A percentile compares a stretch with the other conserved stretches of the same genome.
These are phyloP conservation scores for Leptocoma aspasia DNA, from an alignment of 2,113 vertebrate genomes.

Conservation along the genomic window DNA sequence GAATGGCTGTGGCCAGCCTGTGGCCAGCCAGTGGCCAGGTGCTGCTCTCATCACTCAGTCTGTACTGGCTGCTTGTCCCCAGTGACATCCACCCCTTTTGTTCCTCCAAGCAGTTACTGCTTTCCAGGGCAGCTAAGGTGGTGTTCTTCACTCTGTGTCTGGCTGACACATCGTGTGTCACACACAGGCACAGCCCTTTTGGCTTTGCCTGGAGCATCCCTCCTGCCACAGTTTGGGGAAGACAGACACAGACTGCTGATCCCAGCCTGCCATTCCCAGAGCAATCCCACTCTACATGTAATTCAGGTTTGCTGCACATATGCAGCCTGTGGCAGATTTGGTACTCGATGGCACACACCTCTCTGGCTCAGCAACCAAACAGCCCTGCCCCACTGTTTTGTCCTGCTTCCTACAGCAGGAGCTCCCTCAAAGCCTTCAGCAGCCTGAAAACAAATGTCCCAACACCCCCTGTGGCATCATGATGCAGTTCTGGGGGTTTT, in stretches of 20 bases:
- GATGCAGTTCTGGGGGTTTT: neutral
- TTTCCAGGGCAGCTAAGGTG: neutral
- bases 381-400: neutral
- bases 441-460: neutral
- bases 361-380: neutral
- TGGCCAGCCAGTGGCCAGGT: neutral
- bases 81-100: neutral
- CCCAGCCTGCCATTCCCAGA: neutral
- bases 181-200: neutral
- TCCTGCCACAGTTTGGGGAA: neutral
- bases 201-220: neutral
- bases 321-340: neutral
- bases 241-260: neutral
- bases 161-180: accelerated
- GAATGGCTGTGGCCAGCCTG: neutral
- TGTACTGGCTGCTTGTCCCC: neutral
- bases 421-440: neutral
- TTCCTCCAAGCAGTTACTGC: neutral
- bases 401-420: neutral
- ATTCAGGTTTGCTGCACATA: neutral
- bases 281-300: accelerated
- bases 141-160: neutral
- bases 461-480: accelerated
- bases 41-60: neutral
- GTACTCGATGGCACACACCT: neutral